These are phyloP conservation scores for Zosterops pallidus DNA, from an alignment of 2,113 vertebrate species.

Conservation along the genomic window DNA sequence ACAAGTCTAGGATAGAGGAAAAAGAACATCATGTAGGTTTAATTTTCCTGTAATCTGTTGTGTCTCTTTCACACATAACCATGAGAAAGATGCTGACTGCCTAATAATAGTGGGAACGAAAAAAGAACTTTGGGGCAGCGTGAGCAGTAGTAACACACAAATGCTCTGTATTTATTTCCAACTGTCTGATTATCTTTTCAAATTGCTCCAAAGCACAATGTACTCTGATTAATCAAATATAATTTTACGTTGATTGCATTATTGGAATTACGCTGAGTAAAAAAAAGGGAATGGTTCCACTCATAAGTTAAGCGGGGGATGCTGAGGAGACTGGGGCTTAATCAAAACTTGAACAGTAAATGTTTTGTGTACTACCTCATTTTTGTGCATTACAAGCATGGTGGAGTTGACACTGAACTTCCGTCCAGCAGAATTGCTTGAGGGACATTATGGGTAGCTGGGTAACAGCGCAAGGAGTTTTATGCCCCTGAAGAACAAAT, in stretches of 20 bases:
- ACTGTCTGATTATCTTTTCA: conserved; percentile 45
- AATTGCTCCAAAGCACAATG: conserved; percentile 57
- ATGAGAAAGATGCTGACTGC: neutral
- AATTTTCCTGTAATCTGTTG: conserved; percentile 9
- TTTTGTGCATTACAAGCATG: conserved; percentile 63
- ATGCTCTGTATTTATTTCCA: conserved; percentile 15
- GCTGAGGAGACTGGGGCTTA: conserved; percentile 52
- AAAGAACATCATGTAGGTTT: conserved; percentile 10
- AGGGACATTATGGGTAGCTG: conserved; percentile 55
- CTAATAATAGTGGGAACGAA: neutral
- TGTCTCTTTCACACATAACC: conserved; percentile 28
- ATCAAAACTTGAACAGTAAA: conserved; percentile 69
- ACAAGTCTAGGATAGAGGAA: conserved; percentile 59
- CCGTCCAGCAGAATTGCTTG: conserved; percentile 9
- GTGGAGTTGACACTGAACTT: conserved; percentile 53
- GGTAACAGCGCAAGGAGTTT: conserved; percentile 41
- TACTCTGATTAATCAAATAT: conserved; percentile 18
- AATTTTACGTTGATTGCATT: conserved; percentile 10
- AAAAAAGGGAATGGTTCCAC: conserved; percentile 32
- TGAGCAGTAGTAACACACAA: neutral
- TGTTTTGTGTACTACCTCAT: conserved; percentile 78
- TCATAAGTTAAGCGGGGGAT: conserved; percentile 26
- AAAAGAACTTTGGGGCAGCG: neutral
- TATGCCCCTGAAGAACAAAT: conserved; percentile 41
- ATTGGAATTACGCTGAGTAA: neutral